Conservation (phyloP, 2,113 vertebrate genomes). For the Rattus norvegicus region DNA sequence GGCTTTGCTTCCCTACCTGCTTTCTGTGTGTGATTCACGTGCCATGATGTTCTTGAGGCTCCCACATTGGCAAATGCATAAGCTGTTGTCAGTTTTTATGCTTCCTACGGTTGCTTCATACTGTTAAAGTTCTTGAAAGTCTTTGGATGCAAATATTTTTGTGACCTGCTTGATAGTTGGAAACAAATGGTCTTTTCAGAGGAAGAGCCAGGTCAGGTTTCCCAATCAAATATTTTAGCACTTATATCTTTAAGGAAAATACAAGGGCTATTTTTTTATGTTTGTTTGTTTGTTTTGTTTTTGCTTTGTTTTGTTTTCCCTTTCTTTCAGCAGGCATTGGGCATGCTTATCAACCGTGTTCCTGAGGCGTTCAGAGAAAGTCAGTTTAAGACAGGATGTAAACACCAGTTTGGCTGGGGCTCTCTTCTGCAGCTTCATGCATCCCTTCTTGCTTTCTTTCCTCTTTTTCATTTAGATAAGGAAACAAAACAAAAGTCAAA, state of each 20-base stretch:
- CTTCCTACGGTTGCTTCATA: constrained; percentile 57
- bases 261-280: neutral
- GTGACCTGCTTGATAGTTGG: constrained; percentile 67
- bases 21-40: constrained; percentile 69
- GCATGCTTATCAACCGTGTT: constrained; percentile 1
- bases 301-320: constrained; percentile 57
- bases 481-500: neutral
- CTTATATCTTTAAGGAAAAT: neutral
- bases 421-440: neutral
- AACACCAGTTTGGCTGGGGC: neutral
- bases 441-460: neutral
- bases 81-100: constrained; percentile 48
- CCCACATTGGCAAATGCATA: constrained; percentile 56
- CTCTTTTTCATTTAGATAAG: neutral
- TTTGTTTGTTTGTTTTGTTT: constrained; percentile 46
- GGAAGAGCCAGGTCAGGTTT: constrained; percentile 54
- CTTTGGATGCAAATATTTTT: constrained; percentile 66
- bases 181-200: constrained; percentile 62
- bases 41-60: constrained; percentile 55
- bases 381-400: neutral
- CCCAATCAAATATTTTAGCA: neutral
- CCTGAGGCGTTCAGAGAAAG: neutral
- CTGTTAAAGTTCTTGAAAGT: constrained; percentile 75
- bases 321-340: constrained; percentile 70
- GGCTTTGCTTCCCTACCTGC: constrained; percentile 81